Evolutionary conservation across 2,888 invertebrate species (phyloP).

Genomic region (Spodoptera littoralis): DNA sequence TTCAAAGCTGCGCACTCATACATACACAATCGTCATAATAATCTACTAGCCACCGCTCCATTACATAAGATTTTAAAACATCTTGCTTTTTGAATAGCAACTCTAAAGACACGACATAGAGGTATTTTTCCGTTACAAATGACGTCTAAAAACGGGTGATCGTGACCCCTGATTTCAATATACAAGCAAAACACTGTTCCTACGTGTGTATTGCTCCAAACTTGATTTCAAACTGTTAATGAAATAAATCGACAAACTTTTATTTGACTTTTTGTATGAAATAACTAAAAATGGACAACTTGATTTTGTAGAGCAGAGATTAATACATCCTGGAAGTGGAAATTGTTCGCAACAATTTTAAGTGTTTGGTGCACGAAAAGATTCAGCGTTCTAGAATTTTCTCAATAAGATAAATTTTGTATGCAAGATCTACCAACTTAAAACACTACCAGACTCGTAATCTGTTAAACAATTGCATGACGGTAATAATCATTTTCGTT

Average conservation of each 20-base stretch:
- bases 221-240: conserved; percentile 54
- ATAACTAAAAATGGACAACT: conserved; percentile 15
- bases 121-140: conserved; percentile 31
- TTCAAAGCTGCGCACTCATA: conserved; percentile 62
- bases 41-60: conserved; percentile 61
- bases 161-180: conserved; percentile 70
- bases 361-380: conserved; percentile 1
- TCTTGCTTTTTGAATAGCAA: conserved; percentile 32
- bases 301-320: conserved; percentile 25
- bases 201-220: conserved; percentile 61
- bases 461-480: conserved; percentile 8
- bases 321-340: conserved; percentile 16
- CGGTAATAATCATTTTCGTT: conserved; percentile 57
- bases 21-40: conserved; percentile 54
- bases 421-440: background rate
- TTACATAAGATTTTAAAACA: conserved; percentile 62
- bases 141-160: conserved; percentile 42
- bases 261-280: conserved; percentile 15
- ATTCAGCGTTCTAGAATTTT: conserved; percentile 18
- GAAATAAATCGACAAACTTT: conserved; percentile 40
- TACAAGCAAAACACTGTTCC: conserved; percentile 66
- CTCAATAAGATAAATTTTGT: conserved; percentile 5
- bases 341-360: conserved; percentile 24
- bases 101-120: conserved; percentile 37
- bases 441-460: conserved; percentile 10